phyloP scores from a whole-genome alignment of 2,888 invertebrate genomes.

The Acanthacorydalis orientalis region DNA sequence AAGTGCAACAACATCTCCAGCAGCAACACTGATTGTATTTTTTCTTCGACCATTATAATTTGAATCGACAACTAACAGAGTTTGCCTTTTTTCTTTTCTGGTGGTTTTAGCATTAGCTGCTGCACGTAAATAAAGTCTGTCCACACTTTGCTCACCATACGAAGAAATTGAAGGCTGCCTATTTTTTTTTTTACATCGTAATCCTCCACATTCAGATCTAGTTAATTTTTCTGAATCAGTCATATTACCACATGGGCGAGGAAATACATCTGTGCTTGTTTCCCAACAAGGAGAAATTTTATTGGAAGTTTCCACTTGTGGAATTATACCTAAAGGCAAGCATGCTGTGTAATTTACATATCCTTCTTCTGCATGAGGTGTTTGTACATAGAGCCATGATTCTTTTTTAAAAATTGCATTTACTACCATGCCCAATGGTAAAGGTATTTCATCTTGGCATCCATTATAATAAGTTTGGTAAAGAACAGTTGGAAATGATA shows the following conservation, averaged over 20 bases:
- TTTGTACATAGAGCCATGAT: constrained; percentile 72
- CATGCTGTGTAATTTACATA: constrained; percentile 64
- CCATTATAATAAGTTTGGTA: constrained; percentile 58
- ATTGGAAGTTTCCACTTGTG: constrained; percentile 30
- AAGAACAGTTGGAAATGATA: constrained; percentile 54
- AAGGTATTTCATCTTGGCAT: constrained; percentile 46
- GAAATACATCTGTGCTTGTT: constrained; percentile 64
- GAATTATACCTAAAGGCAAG: constrained; percentile 47
- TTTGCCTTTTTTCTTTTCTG: constrained; percentile 36
- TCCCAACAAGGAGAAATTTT: constrained; percentile 64
- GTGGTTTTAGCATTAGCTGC: constrained; percentile 32
- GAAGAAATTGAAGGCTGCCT: constrained; percentile 20
- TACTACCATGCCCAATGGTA: constrained; percentile 70
- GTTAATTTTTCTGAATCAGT: constrained; percentile 60
- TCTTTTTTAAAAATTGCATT: constrained; percentile 76
- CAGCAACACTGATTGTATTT: constrained; percentile 42
- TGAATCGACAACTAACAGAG: constrained; percentile 49
- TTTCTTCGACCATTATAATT: constrained; percentile 43
- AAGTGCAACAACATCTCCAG: constrained; percentile 61
- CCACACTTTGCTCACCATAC: constrained; percentile 57
- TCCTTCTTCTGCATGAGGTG: constrained; percentile 71
- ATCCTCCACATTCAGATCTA: constrained; percentile 49
- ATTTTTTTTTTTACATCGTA: constrained; percentile 22
- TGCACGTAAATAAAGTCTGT: constrained; percentile 47
- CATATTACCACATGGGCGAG: constrained; percentile 63